These are phyloP conservation scores for Pomacea canaliculata DNA, from an alignment of 2,888 invertebrate species.

Conservation along the genomic window DNA sequence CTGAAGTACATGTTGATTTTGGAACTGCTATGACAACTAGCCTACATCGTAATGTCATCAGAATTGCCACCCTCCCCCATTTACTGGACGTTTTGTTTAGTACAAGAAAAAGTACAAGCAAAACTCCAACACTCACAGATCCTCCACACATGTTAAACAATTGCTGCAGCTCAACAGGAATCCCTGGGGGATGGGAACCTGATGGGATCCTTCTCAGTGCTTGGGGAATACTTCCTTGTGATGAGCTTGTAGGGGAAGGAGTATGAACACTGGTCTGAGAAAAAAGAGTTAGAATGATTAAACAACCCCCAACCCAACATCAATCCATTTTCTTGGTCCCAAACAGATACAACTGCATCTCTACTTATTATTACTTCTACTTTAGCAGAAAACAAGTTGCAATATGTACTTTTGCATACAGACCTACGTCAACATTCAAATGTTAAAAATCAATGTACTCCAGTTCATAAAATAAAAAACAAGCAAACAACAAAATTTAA, in stretches of 20 bases:
- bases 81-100: too few relatives aligned
- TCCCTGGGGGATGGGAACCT: conserved; percentile 1
- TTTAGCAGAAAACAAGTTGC: background rate
- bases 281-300: background rate
- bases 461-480: background rate
- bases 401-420: background rate
- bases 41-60: too few relatives aligned
- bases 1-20: too few relatives aligned
- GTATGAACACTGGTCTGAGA: background rate
- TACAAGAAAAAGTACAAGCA: too few relatives aligned
- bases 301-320: background rate
- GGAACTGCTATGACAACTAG: too few relatives aligned
- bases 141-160: conserved; percentile 12
- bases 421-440: too few relatives aligned
- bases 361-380: background rate
- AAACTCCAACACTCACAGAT: too few relatives aligned
- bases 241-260: background rate
- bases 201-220: background rate
- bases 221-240: background rate
- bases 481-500: background rate
- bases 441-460: background rate
- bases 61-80: too few relatives aligned
- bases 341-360: background rate
- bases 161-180: conserved; percentile 17
- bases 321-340: background rate